phyloP scores from a whole-genome alignment of 2,888 invertebrate species.

The Poecilus cupreus region DNA sequence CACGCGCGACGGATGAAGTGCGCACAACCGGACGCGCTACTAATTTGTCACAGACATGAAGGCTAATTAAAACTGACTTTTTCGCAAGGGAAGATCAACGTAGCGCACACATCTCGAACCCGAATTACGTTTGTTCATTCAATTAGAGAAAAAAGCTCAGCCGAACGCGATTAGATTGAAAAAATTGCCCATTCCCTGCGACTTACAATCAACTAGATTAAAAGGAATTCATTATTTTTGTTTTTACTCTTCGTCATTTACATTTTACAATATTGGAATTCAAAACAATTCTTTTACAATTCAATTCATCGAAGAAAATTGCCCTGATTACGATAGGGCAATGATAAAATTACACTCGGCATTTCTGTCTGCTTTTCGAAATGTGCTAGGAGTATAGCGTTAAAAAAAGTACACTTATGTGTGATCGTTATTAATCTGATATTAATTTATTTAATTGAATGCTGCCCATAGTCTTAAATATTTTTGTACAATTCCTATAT shows the following conservation, averaged over 20 bases:
- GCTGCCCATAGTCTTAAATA: too few species aligned
- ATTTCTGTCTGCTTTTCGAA: too few species aligned
- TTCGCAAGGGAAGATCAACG: constrained; percentile 52
- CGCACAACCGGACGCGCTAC: constrained; percentile 34
- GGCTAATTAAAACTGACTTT: constrained; percentile 57
- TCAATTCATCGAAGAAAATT: too few species aligned
- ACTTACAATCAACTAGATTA: constrained; percentile 6
- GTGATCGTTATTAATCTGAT: too few species aligned
- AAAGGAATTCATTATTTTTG: constrained; percentile 32
- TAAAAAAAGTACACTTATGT: too few species aligned
- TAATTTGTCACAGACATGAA: constrained; percentile 58
- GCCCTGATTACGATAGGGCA: too few species aligned
- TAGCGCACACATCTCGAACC: constrained; percentile 26
- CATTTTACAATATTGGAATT: neutral
- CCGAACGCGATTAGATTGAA: constrained; percentile 30
- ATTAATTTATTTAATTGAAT: too few species aligned
- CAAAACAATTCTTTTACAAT: too few species aligned
- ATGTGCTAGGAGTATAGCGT: too few species aligned
- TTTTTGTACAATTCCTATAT: too few species aligned
- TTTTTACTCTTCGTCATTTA: neutral
- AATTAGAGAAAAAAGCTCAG: constrained; percentile 43
- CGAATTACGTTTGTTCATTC: constrained; percentile 35
- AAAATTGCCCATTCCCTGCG: neutral
- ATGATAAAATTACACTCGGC: too few species aligned
- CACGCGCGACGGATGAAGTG: constrained; percentile 41